phyloP scores from a whole-genome alignment of 2,888 invertebrate species.

The Halictus quadricinctus region DNA sequence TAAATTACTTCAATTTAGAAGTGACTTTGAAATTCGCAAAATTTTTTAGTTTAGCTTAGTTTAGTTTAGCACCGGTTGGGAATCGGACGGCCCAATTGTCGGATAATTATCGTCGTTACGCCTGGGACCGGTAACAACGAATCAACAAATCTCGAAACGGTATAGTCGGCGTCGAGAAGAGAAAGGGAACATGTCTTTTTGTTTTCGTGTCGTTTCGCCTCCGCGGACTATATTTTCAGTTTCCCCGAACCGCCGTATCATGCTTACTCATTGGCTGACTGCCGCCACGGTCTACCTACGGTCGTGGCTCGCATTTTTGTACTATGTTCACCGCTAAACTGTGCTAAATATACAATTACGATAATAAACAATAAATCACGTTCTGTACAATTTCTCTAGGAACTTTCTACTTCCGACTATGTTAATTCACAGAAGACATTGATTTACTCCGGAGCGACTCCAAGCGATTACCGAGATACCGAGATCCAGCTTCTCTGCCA shows the following conservation, averaged over 20 bases:
- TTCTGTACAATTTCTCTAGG: conserved; percentile 63
- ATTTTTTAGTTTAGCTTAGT: too few relatives aligned
- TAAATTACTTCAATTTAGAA: too few relatives aligned
- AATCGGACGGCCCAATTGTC: conserved; percentile 4
- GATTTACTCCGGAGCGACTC: conserved; percentile 57
- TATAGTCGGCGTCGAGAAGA: conserved; percentile 6
- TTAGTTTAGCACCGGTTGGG: not conserved
- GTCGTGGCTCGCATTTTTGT: conserved; percentile 53
- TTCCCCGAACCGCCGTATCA: not conserved
- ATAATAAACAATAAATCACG: conserved; percentile 62
- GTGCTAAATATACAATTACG: conserved; percentile 56
- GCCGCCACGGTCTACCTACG: conserved; percentile 30
- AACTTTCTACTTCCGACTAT: conserved; percentile 67
- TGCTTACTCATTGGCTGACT: conserved; percentile 30
- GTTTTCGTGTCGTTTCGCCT: conserved; percentile 1
- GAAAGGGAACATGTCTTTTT: conserved; percentile 34
- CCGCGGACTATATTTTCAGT: conserved; percentile 17
- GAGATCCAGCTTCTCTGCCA: conserved; percentile 48
- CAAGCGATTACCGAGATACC: conserved; percentile 57
- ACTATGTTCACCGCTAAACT: conserved; percentile 64
- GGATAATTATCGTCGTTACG: conserved; percentile 10
- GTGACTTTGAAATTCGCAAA: too few relatives aligned
- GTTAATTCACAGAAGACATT: conserved; percentile 64
- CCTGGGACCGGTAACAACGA: conserved; percentile 22
- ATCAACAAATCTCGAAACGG: conserved; percentile 19